phyloP scores from a whole-genome alignment of 2,888 invertebrate genomes.

The Acholoe squamosa region DNA sequence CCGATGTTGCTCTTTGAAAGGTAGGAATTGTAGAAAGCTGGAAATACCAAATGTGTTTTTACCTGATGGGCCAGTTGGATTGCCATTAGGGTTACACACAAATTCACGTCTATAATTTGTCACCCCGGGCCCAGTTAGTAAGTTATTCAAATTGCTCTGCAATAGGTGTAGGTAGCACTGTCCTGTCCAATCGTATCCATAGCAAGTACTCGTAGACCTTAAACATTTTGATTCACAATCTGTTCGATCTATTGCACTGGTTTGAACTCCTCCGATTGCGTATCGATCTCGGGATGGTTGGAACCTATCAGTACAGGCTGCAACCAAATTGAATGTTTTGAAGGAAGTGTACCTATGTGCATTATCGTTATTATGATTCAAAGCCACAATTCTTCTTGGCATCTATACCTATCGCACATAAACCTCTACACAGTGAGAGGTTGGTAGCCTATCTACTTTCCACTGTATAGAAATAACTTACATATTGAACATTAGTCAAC shows the following conservation, averaged over 20 bases:
- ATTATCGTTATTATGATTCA: too few relatives aligned
- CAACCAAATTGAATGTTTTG: not conserved
- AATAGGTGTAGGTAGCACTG: not conserved
- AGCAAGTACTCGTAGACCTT: not conserved
- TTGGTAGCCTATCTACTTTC: too few relatives aligned
- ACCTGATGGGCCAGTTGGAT: not conserved
- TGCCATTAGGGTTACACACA: not conserved
- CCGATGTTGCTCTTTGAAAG: too few relatives aligned
- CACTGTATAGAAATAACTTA: too few relatives aligned
- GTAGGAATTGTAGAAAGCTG: too few relatives aligned
- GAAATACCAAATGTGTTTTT: not conserved
- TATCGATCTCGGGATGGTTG: not conserved
- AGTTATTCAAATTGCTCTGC: not conserved
- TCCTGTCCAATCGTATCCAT: not conserved
- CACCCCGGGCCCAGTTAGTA: not conserved
- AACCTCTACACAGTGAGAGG: too few relatives aligned
- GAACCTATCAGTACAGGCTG: not conserved
- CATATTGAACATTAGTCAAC: too few relatives aligned
- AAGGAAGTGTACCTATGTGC: too few relatives aligned
- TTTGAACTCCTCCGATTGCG: not conserved
- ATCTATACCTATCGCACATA: too few relatives aligned
- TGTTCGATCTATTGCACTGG: not conserved
- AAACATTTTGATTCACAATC: not conserved
- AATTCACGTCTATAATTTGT: slow-evolving; percentile 15
- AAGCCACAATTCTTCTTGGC: too few relatives aligned